Evolutionary conservation across 2,113 vertebrate species (phyloP).

Genomic region (Sebastes fasciatus): DNA sequence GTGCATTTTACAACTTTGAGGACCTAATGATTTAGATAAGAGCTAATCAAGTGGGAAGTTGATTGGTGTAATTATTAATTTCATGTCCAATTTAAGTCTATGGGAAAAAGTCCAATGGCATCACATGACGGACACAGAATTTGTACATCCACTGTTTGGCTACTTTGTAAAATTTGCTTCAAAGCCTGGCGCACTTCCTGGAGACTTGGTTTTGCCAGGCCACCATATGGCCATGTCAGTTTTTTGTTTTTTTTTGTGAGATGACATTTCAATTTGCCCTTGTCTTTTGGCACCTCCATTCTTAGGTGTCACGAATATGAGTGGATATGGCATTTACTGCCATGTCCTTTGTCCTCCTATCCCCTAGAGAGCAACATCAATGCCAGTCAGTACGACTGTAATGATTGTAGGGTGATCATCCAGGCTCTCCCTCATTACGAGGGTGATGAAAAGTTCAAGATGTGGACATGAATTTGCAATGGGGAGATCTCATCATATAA

Average conservation of each 20-base stretch:
- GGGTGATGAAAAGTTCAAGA: conserved; percentile 3
- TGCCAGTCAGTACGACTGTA: not conserved
- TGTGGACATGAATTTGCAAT: not conserved
- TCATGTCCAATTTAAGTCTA: too few species aligned
- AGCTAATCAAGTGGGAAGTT: too few species aligned
- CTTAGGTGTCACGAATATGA: not conserved
- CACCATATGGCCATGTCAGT: not conserved
- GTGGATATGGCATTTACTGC: not conserved
- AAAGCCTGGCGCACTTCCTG: too few species aligned
- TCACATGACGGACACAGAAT: too few species aligned
- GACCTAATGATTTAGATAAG: too few species aligned
- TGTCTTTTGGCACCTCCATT: not conserved
- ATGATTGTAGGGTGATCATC: conserved; percentile 4
- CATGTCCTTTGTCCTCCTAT: not conserved
- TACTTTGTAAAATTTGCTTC: too few species aligned
- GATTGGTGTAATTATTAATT: too few species aligned
- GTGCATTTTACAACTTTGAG: too few species aligned
- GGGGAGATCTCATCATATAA: conserved; percentile 1
- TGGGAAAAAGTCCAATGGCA: too few species aligned
- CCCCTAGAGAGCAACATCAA: conserved; percentile 6
- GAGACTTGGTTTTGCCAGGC: too few species aligned
- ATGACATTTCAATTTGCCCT: not conserved
- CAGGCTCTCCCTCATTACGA: not conserved
- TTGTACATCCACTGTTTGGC: too few species aligned
- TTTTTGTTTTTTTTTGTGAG: not conserved